Percentiles rank a stretch among this genome's conserved stretches.
Conservation (phyloP, 2,113 vertebrate species). For the Salminus brasiliensis region DNA sequence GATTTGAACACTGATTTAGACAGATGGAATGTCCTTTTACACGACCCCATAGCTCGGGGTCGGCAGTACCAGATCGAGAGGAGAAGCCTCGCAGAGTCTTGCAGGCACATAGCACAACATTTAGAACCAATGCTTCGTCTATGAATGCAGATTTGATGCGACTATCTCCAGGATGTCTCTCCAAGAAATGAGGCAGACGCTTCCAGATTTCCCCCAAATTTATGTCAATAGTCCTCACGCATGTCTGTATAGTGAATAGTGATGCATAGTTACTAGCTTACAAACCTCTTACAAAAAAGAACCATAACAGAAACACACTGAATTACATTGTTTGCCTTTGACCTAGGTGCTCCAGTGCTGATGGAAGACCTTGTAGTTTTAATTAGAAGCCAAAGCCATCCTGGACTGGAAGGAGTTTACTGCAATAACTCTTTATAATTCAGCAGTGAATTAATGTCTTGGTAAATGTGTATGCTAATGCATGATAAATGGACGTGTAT, state of each 20-base stretch:
- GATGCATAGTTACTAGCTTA: constrained; percentile 14
- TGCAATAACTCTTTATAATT: constrained; percentile 26
- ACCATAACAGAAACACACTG: constrained; percentile 14
- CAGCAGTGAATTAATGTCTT: constrained; percentile 22
- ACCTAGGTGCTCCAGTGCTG: constrained; percentile 24
- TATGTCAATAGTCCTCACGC: not conserved
- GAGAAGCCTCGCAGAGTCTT: not conserved
- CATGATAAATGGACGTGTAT: constrained; percentile 2
- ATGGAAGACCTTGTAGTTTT: constrained; percentile 29
- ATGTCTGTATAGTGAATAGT: constrained; percentile 27
- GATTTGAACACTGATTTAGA: constrained; percentile 46
- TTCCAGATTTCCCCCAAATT: too few relatives aligned
- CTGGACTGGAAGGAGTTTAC: constrained; percentile 33
- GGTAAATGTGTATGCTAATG: constrained; percentile 21
- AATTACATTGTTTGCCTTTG: constrained; percentile 15
- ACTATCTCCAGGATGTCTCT: constrained; percentile 8
- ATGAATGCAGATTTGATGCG: constrained; percentile 2
- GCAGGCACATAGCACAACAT: not conserved
- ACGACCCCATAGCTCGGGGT: constrained; percentile 35
- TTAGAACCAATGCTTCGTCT: not conserved
- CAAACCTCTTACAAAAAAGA: not conserved
- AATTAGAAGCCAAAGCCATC: not conserved
- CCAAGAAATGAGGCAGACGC: not conserved
- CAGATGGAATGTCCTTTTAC: constrained; percentile 49
- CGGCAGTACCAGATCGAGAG: constrained; percentile 10